These are phyloP conservation scores for Conistra vaccinii DNA, from an alignment of 2,888 invertebrate species.

Conservation along the genomic window DNA sequence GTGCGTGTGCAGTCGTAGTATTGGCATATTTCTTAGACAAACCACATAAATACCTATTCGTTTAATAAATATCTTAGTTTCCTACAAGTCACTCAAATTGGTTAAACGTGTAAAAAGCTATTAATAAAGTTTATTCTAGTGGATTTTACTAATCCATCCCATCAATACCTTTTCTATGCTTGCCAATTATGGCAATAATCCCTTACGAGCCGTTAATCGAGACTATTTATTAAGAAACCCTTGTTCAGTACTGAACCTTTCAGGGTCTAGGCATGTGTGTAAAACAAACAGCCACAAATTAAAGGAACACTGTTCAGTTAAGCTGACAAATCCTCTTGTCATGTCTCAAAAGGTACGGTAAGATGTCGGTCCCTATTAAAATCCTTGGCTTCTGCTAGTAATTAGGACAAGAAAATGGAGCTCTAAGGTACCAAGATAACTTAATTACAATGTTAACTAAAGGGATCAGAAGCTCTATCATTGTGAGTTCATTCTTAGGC, in stretches of 20 bases:
- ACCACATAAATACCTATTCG: too few relatives aligned
- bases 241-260: background rate
- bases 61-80: background rate
- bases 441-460: slow-evolving; percentile 51
- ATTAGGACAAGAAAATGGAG: slow-evolving; percentile 56
- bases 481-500: slow-evolving; percentile 8
- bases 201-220: slow-evolving; percentile 3
- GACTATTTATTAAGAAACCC: slow-evolving; percentile 15
- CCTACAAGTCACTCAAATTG: background rate
- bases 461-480: slow-evolving; percentile 40
- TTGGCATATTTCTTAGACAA: background rate
- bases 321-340: slow-evolving; percentile 60
- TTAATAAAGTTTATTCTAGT: background rate
- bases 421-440: slow-evolving; percentile 49
- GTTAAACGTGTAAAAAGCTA: background rate
- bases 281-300: slow-evolving; percentile 39
- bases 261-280: slow-evolving; percentile 1
- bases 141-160: background rate
- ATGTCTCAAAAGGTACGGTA: slow-evolving; percentile 51
- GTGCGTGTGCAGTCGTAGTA: background rate
- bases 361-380: slow-evolving; percentile 59
- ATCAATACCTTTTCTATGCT: background rate
- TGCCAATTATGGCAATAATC: background rate
- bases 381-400: slow-evolving; percentile 55
- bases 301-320: slow-evolving; percentile 51